Evolutionary conservation across 1,140 invertebrate genomes (phyloP), one percentile per base, ranked within the genome.

Genomic region (Drosophila bocki): DNA sequence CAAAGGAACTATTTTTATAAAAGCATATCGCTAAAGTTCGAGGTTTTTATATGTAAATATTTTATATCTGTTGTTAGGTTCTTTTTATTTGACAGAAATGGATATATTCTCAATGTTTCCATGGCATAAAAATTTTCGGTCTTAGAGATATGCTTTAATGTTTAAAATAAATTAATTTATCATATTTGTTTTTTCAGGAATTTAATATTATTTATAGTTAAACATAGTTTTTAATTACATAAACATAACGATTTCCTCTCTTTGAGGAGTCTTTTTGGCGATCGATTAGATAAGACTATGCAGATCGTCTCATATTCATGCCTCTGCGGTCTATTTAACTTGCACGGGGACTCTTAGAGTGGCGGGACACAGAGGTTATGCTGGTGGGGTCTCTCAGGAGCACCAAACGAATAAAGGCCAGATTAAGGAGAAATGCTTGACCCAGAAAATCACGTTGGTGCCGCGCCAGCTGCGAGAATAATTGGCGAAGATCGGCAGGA

Each of bases 361-460:
- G 51, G 1, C 82, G 75, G 7, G 84, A 70, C 5, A 92, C 87
- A 5, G 15, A 37, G 3, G 58, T 65, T 7, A 92, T 72, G 45
- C 84, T 90, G 1, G 53, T 22, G 0, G 78, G 39, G 75, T 92
- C 91, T 42, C 82, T 80, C 1, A 90, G 15, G 3, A 92, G 45
- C 3, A 92, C 82, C 8, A 93, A 72, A 9, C 92, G 77, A 13
- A 90, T 67, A 76, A 93, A 93, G 0, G 91, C 75, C 61, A 93
- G 74, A 35, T 88, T 90, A 3, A 93, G 50, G 3, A 92, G 62
- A 12, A 93, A 80, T 0, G 91, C 64, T 57, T 93, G 92, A 1
- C 91, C 79, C 22, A 93, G 58, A 12, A 92, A 76, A 32, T 93
- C 92, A 0, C 91, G 75, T 15, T 91, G 87, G 68, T 87, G 84